Evolutionary conservation across 2,797 vertebrate genomes (phyloP).

Genomic region (Cyclopterus lumpus): DNA sequence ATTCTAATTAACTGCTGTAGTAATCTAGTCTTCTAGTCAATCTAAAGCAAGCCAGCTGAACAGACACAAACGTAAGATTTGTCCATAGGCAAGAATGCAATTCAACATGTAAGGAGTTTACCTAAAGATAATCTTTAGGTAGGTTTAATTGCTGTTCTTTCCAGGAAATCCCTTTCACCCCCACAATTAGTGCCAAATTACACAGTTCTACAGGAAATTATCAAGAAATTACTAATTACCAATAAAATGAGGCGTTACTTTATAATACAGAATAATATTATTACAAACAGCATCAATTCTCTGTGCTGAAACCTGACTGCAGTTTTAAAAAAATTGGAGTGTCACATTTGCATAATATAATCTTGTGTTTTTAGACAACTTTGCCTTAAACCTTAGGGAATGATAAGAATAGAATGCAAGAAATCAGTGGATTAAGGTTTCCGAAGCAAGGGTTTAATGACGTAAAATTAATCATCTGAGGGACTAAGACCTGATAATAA

Average conservation of each 20-base stretch:
- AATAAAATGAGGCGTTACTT: neutral
- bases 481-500: slow-evolving; percentile 31
- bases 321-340: slow-evolving; percentile 15
- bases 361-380: slow-evolving; percentile 27
- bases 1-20: slow-evolving; percentile 20
- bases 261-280: slow-evolving; percentile 16
- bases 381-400: slow-evolving; percentile 26
- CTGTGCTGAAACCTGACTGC: slow-evolving; percentile 3
- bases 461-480: slow-evolving; percentile 28
- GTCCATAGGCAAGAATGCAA: neutral
- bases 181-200: slow-evolving; percentile 3
- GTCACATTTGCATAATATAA: slow-evolving; percentile 27
- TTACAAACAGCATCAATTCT: slow-evolving; percentile 7
- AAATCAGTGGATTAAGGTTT: slow-evolving; percentile 34
- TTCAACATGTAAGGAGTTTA: neutral
- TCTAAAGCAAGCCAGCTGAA: slow-evolving; percentile 11
- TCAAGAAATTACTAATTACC: slow-evolving; percentile 11
- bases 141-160: slow-evolving; percentile 1
- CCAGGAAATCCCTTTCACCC: neutral
- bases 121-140: neutral
- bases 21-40: slow-evolving; percentile 4
- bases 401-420: slow-evolving; percentile 29
- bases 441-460: slow-evolving; percentile 14
- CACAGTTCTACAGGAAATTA: neutral
- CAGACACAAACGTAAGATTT: slow-evolving; percentile 6